Percentiles rank a stretch among this genome's conserved stretches.
These are phyloP conservation scores for Hystrix cristata DNA, from an alignment of 2,113 vertebrate species.

Conservation along the genomic window DNA sequence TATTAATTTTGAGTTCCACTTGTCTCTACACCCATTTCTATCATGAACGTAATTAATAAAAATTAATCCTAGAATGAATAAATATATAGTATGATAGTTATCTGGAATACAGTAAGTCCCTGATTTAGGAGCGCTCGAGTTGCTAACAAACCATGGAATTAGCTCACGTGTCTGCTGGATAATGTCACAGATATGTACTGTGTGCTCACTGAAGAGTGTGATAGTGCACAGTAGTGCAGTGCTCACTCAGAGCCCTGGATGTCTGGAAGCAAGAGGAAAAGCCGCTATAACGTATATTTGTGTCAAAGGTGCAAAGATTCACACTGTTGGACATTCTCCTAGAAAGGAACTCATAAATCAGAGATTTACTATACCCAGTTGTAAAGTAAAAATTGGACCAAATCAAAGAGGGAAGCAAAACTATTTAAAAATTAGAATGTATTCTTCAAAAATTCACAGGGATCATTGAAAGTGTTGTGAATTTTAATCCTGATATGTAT, in stretches of 20 bases:
- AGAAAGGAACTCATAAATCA: too few species aligned
- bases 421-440: neutral
- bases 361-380: neutral
- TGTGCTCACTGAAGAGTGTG: too few species aligned
- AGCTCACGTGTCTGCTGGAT: too few species aligned
- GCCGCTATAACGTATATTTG: too few species aligned
- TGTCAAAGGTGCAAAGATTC: too few species aligned
- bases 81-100: neutral
- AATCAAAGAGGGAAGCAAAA: accelerated
- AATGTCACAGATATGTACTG: too few species aligned
- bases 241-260: too few species aligned
- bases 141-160: too few species aligned
- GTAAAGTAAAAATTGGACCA: neutral
- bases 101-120: neutral
- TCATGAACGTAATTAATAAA: neutral
- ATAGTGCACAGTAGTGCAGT: too few species aligned
- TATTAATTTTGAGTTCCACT: neutral
- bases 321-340: too few species aligned
- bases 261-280: too few species aligned
- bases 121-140: too few species aligned
- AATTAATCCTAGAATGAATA: neutral
- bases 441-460: neutral
- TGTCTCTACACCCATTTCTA: neutral
- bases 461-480: neutral
- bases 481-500: neutral